Conservation (phyloP, 2,113 vertebrate species). For the Cololabis saira region DNA sequence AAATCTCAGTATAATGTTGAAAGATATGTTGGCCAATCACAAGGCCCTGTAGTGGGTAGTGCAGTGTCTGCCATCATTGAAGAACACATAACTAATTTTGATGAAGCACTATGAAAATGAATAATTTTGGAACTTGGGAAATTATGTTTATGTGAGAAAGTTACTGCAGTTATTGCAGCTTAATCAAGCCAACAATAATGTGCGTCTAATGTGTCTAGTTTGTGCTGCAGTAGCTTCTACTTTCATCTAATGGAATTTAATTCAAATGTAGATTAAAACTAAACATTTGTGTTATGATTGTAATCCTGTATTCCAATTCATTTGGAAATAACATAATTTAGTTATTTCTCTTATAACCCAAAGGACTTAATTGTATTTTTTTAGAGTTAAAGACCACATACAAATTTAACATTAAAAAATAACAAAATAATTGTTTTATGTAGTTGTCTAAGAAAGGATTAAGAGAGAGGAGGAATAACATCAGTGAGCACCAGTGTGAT, state of each 20-base stretch:
- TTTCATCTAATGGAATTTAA: not conserved
- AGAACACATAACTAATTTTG: too few species aligned
- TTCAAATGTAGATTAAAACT: not conserved
- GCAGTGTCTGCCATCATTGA: too few species aligned
- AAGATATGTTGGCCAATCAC: too few species aligned
- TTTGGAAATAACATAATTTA: not conserved
- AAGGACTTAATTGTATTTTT: too few species aligned
- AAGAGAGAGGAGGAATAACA: not conserved
- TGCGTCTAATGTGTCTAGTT: not conserved
- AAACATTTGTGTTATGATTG: not conserved
- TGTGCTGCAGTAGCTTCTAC: not conserved
- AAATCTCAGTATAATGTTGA: too few species aligned
- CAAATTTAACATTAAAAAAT: too few species aligned
- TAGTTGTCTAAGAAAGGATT: not conserved
- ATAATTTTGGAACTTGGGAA: rapidly evolving
- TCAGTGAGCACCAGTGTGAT: constrained; percentile 7
- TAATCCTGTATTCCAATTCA: not conserved
- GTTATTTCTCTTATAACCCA: too few species aligned
- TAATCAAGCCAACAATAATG: not conserved
- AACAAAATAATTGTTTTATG: not conserved
- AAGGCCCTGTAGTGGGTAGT: too few species aligned
- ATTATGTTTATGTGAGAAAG: not conserved
- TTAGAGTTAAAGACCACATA: too few species aligned
- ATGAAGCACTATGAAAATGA: too few species aligned
- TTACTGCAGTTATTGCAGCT: not conserved